Evolutionary conservation across 2,113 vertebrate genomes (phyloP).

Genomic region (Podocnemis expansa): DNA sequence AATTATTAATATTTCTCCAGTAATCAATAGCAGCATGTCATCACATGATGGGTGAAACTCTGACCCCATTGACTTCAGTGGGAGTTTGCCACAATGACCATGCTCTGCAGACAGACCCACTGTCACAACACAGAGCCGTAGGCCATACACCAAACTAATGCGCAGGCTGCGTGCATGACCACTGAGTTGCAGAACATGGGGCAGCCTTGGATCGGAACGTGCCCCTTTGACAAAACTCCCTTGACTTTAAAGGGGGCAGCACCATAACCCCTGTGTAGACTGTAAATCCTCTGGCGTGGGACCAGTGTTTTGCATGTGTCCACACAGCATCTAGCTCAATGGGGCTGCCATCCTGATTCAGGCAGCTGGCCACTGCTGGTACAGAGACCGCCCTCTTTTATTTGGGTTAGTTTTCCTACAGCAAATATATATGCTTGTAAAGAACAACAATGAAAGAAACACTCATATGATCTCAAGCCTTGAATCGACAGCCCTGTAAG

Average conservation of each 20-base stretch:
- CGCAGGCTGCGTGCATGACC: not conserved
- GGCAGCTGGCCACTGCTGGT: fast-evolving
- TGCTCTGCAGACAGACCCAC: not conserved
- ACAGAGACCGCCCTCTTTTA: no score
- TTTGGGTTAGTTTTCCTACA: no score
- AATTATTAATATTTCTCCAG: not conserved
- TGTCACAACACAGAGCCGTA: not conserved
- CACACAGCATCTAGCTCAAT: fast-evolving
- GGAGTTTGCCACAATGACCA: not conserved
- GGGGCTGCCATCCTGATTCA: fast-evolving
- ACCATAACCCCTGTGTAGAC: not conserved
- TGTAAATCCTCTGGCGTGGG: not conserved
- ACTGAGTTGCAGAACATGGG: not conserved
- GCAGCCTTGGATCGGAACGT: not conserved
- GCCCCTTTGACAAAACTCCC: not conserved
- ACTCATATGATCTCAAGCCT: fast-evolving
- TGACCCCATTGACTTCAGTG: not conserved
- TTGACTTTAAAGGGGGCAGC: not conserved
- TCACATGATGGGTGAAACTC: fast-evolving
- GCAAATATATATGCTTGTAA: not conserved
- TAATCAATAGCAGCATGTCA: fast-evolving
- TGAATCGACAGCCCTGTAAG: not conserved
- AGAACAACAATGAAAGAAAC: not conserved
- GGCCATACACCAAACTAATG: no score
- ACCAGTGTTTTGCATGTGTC: not conserved